Conservation (phyloP, 2,113 vertebrate genomes). For the Nesogale talazaci region DNA sequence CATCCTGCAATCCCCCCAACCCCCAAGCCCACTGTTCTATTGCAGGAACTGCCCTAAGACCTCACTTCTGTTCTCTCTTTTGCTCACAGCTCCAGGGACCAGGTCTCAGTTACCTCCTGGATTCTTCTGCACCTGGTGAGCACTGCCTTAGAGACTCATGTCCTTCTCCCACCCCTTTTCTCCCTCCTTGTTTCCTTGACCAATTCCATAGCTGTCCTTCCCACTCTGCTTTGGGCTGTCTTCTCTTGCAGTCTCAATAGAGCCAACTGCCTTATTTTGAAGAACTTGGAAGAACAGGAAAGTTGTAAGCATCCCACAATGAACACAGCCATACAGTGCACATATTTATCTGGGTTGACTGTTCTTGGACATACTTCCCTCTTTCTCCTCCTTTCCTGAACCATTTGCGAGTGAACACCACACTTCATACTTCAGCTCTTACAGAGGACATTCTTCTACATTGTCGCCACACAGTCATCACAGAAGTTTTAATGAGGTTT, state of each 20-base stretch:
- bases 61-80: background rate
- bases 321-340: background rate
- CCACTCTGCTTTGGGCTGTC: background rate
- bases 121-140: background rate
- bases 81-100: background rate
- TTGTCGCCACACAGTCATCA: background rate
- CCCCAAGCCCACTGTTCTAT: too few species aligned
- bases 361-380: background rate
- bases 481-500: slow-evolving; percentile 36
- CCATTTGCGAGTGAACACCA: background rate
- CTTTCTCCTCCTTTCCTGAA: background rate
- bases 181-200: background rate
- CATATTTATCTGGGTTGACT: background rate
- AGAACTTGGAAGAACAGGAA: slow-evolving; percentile 17
- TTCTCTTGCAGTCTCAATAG: background rate
- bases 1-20: background rate
- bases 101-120: background rate
- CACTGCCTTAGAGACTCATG: background rate
- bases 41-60: background rate
- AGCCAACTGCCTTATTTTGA: background rate
- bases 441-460: background rate
- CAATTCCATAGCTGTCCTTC: too few species aligned
- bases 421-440: background rate
- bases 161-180: accelerated
- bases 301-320: background rate